These are phyloP conservation scores for Quadriops clusia DNA, from an alignment of 2,888 invertebrate genomes.

Conservation along the genomic window DNA sequence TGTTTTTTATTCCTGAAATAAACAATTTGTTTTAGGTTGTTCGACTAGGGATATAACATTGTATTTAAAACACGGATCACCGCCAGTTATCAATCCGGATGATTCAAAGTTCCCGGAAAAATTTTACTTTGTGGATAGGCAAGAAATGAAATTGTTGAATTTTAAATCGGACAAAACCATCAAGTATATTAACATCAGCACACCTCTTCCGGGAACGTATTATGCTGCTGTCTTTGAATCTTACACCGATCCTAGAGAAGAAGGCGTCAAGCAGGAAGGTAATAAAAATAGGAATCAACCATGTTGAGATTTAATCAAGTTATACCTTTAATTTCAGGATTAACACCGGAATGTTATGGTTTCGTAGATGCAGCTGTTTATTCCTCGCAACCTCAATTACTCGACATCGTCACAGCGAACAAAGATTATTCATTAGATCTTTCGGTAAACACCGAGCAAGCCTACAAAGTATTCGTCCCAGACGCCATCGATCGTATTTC, in stretches of 20 bases:
- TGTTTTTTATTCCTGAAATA: constrained; percentile 2
- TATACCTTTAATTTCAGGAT: constrained; percentile 43
- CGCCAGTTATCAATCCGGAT: constrained; percentile 73
- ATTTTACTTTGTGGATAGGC: constrained; percentile 30
- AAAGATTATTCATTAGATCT: constrained; percentile 14
- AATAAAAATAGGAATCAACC: constrained; percentile 13
- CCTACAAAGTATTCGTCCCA: constrained; percentile 30
- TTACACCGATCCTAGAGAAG: constrained; percentile 61
- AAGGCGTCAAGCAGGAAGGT: constrained; percentile 68
- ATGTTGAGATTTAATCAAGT: constrained; percentile 5
- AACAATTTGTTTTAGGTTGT: constrained; percentile 24
- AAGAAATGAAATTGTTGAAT: constrained; percentile 44
- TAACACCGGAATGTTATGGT: constrained; percentile 42
- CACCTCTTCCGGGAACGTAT: constrained; percentile 67
- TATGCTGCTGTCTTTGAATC: constrained; percentile 67
- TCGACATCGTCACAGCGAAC: constrained; percentile 21
- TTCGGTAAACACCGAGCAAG: constrained; percentile 17
- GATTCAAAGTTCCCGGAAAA: constrained; percentile 57
- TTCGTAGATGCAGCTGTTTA: constrained; percentile 32
- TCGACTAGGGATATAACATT: constrained; percentile 45
- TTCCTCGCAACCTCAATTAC: constrained; percentile 17
- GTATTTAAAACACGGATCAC: constrained; percentile 67
- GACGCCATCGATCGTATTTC: constrained; percentile 23
- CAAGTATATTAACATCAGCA: constrained; percentile 46
- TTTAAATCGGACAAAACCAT: constrained; percentile 51